phyloP scores from a whole-genome alignment of 2,888 invertebrate species.

The Cordilura impudica region DNA sequence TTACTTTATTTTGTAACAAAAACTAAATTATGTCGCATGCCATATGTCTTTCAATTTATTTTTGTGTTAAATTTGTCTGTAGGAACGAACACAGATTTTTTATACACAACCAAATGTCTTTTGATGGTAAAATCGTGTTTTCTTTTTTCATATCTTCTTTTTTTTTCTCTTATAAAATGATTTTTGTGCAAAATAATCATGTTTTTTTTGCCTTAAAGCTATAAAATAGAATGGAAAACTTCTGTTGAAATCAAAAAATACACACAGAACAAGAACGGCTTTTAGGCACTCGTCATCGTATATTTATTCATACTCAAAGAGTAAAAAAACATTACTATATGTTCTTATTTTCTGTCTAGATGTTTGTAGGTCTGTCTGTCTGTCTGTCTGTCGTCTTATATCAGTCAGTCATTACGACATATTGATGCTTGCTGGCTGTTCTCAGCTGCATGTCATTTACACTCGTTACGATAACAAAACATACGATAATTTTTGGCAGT shows the following conservation, averaged over 20 bases:
- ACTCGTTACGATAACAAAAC: not conserved
- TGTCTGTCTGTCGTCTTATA: not conserved
- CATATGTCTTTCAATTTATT: conserved; percentile 15
- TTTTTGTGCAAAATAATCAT: conserved; percentile 40
- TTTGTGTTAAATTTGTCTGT: conserved; percentile 21
- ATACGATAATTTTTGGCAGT: not conserved
- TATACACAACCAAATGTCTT: conserved; percentile 17
- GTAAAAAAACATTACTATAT: not conserved
- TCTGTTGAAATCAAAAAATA: not conserved
- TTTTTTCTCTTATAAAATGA: conserved; percentile 14
- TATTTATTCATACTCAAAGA: not conserved
- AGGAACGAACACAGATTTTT: conserved; percentile 24
- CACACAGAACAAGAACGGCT: not conserved
- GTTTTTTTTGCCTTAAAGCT: conserved; percentile 38
- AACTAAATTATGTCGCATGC: conserved; percentile 38
- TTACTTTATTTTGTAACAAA: not conserved
- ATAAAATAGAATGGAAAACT: conserved; percentile 29
- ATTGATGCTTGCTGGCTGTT: not conserved
- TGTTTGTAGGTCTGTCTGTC: no score
- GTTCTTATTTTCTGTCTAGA: not conserved
- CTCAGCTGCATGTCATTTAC: conserved; percentile 31
- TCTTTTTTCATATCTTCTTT: not conserved
- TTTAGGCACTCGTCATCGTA: not conserved
- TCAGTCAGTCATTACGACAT: not conserved
- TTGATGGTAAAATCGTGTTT: conserved; percentile 51